Evolutionary conservation across 2,888 invertebrate species (phyloP), one percentile per base, ranked within the genome.

Genomic region (Agrochola lota): DNA sequence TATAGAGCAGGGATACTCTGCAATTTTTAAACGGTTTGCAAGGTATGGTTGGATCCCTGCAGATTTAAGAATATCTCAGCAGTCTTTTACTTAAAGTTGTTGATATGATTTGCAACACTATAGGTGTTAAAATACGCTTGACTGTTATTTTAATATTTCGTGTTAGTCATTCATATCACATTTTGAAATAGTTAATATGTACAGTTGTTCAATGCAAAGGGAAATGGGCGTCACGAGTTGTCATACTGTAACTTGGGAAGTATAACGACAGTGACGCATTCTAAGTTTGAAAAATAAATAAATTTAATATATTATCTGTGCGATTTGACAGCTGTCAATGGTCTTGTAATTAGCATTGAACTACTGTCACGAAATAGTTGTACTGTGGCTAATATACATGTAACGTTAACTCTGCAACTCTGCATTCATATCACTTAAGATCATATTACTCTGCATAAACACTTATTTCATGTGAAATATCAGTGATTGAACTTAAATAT

Each of bases 251-350:
- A 49, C 64, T 72, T 11, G 23, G 23, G 7, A 23, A 15, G 17
- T n/a, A 43, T n/a, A 7, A 35, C 0, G 20, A 60, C 6, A 17
- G 5, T 1, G 2, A 6, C 4, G 12, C 5, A 15, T 35, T 26
- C 2, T 0, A 11, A 0, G 35, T 4, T 60, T 30, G 20, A 40
- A 71, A 80, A 80, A 63, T 20, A 4, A 30, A 15, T 3, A 1
- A 20, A 20, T 35, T 63, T 6, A 0, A 49, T 80, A 57, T 49
- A 11, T 26, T 49, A 49, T 66, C 66, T 81, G 74, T 83, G 46
- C 57, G 43, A 83, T 80, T 68, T 80, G 83, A 83, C 77, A 80
- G 69, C 69, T 83, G 83, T 83, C 77, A 83, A 2, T 60, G 35
- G 66, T 30, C 40, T n/a, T 67, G 63, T 69, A 82, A 64, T 46